Evolutionary conservation across 2,113 vertebrate species (phyloP), one percentile per base, ranked within the genome.

Genomic region (Oreocharis arfaki): DNA sequence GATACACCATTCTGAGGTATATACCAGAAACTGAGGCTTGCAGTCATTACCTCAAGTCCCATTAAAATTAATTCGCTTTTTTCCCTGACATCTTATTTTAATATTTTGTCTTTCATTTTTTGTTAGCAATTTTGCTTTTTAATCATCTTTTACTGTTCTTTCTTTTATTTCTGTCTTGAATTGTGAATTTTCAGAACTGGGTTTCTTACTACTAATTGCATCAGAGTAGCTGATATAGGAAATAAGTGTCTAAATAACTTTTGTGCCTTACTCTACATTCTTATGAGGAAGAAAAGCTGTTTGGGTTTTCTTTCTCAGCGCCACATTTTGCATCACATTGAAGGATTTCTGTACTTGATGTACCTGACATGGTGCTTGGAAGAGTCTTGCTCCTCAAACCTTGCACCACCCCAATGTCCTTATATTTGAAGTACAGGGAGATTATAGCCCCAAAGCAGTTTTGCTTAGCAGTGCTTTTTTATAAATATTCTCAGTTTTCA

Each of bases 401-500:
- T 9, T 41, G n/a, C 24, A 57, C 7, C 11, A 18, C 10, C 44
- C 15, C 21, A 74, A 41, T 21, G 3, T 4, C 28, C 39, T 78
- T 61, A 41, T 30, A 41, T 30, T 84, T 59, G 56, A 70, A 61
- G 20, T 39, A 60, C 10, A 7, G 17, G 19, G 33, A 63, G 61
- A 37, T 75, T 70, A 84, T 24, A 42, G 30, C 4, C 18, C 39
- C 1, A 49, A 68, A 77, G 17, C 20, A 67, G 18, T 42, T 85
- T 67, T 83, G 14, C 33, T 82, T 85, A 35, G 19, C 32, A 20
- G 9, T 39, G 11, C 5, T 13, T 78, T 90, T 93, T 59, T 56
- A 50, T 55, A 79, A 93, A 93, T 86, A 52, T 93, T 55, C 12
- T 60, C 65, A 95, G 56, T 84, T 95, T 88, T 94, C 46, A 92